Conservation (phyloP, 92 coral and sea anemone genomes). For the Phymanthus crucifer region DNA sequence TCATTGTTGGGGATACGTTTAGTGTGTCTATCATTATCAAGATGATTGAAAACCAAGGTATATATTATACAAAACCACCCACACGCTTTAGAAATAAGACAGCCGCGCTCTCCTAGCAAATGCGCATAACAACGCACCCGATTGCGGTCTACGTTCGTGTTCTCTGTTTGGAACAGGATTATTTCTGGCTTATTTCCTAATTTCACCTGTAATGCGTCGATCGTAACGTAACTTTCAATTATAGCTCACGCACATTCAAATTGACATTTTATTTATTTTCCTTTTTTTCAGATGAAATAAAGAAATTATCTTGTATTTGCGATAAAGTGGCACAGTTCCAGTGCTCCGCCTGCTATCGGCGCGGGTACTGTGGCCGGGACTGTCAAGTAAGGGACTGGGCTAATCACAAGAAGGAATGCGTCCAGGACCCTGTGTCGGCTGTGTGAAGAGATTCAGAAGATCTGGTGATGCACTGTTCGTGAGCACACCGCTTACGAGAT, state of each 20-base stretch:
- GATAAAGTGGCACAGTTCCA: conserved; percentile 64
- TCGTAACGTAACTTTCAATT: no score
- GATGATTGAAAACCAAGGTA: conserved; percentile 40
- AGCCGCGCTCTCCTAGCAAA: no score
- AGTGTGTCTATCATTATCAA: conserved; percentile 63
- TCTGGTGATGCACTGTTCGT: no score
- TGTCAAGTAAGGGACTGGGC: conserved; percentile 74
- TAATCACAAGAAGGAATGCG: conserved; percentile 39
- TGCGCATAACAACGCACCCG: no score
- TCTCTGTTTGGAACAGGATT: no score
- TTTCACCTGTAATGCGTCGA: no score
- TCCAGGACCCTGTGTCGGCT: conserved; percentile 16
- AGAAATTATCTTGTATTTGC: conserved; percentile 59
- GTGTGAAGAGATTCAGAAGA: not conserved
- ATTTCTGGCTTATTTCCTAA: no score
- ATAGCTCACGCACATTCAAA: no score
- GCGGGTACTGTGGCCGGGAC: conserved; percentile 78
- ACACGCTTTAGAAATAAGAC: no score
- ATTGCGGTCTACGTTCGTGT: no score
- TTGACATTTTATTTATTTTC: not conserved
- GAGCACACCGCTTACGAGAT: no score
- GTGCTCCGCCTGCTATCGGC: conserved; percentile 65
- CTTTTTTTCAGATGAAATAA: conserved; percentile 33
- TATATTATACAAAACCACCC: not conserved
- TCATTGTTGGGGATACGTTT: conserved; percentile 41